A percentile compares a stretch with the other conserved stretches of the same genome.
phyloP scores from a whole-genome alignment of 2,113 vertebrate species.

The Tiliqua scincoides region DNA sequence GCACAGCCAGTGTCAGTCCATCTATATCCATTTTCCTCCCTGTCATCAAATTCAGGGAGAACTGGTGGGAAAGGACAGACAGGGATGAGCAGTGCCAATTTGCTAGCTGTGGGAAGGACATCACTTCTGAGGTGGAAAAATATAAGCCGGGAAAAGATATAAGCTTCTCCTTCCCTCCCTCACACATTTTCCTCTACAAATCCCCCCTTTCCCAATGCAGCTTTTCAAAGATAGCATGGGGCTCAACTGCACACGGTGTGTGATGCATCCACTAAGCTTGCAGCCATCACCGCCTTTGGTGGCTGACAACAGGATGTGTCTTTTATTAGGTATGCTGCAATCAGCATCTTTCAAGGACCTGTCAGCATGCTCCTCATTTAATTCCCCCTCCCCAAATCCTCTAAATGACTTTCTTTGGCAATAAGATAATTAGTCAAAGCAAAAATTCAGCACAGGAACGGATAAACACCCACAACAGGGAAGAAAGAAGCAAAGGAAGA shows the following conservation, averaged over 20 bases:
- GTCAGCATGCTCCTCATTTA: constrained; percentile 7
- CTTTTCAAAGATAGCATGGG: neutral
- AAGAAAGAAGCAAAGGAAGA: neutral
- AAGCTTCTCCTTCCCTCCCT: neutral
- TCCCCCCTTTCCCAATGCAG: too few relatives aligned
- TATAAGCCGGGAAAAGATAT: neutral
- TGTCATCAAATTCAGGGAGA: too few relatives aligned
- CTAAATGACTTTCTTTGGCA: neutral
- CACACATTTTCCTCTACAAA: neutral
- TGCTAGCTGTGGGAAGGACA: too few relatives aligned
- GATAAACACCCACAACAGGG: neutral
- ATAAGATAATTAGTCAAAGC: neutral
- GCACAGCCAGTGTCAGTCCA: too few relatives aligned
- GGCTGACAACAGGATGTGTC: neutral
- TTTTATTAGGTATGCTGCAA: neutral
- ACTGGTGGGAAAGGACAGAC: too few relatives aligned
- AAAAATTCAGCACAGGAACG: neutral
- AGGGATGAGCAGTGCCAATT: too few relatives aligned
- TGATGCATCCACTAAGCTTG: too few relatives aligned
- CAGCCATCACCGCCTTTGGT: neutral
- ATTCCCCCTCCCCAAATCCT: neutral
- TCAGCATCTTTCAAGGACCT: neutral
- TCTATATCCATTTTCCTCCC: too few relatives aligned
- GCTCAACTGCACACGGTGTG: neutral
- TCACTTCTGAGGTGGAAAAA: too few relatives aligned